Conservation (phyloP, 1,140 invertebrate species). For the Aphis craccivora region DNA sequence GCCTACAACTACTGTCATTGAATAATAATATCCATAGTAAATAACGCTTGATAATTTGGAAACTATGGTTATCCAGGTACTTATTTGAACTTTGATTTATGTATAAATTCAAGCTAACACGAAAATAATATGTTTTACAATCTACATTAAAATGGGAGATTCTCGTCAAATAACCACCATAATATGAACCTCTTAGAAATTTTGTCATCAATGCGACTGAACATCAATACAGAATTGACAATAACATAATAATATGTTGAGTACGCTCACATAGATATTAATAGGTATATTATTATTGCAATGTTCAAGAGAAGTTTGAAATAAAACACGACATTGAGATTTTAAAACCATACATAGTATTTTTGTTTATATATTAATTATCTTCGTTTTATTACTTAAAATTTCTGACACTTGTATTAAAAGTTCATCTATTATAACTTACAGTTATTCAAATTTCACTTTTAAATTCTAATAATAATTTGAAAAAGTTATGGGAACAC, state of each 20-base stretch:
- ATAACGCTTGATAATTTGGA: neutral
- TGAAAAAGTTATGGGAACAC: neutral
- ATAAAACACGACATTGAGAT: neutral
- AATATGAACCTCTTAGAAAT: no score
- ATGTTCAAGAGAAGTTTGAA: neutral
- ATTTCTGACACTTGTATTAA: no score
- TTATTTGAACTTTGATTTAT: neutral
- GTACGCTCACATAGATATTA: neutral
- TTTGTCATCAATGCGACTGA: neutral
- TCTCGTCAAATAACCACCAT: neutral
- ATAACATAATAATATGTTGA: neutral
- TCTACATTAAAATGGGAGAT: neutral
- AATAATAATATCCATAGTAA: neutral
- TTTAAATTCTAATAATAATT: neutral
- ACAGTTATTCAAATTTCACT: neutral
- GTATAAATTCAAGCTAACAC: neutral
- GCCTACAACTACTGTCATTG: neutral
- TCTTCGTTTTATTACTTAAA: no score
- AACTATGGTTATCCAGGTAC: neutral
- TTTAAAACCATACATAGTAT: neutral
- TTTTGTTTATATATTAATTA: no score
- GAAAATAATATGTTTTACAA: neutral
- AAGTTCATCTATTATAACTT: neutral
- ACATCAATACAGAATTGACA: neutral
- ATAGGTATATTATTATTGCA: neutral